A percentile compares a stretch with the other conserved stretches of the same genome.
These are phyloP conservation scores for Mastomys natalensis DNA, from an alignment of 2,113 vertebrate species.

Conservation along the genomic window DNA sequence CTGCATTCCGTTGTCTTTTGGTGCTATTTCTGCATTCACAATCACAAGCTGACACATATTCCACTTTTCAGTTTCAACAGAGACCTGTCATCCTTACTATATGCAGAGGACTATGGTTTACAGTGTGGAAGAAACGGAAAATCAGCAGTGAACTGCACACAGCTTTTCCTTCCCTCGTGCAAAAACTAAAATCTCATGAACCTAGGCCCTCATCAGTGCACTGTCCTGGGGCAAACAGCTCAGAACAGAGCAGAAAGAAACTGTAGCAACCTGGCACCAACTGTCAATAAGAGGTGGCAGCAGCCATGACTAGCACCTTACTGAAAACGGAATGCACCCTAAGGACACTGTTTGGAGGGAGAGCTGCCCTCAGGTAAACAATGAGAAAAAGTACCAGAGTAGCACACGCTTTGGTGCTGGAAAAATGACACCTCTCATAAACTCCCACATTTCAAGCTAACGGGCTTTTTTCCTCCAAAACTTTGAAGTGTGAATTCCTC, in stretches of 20 bases:
- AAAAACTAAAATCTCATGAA: slow-evolving; percentile 66
- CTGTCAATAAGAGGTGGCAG: background rate
- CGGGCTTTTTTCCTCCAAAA: background rate
- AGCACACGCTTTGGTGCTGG: background rate
- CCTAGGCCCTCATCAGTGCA: slow-evolving; percentile 79
- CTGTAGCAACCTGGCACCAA: slow-evolving; percentile 8
- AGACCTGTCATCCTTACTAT: slow-evolving; percentile 86
- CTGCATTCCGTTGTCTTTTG: background rate
- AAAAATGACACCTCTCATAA: background rate
- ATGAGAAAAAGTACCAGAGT: background rate
- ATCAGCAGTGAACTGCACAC: slow-evolving; percentile 83
- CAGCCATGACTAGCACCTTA: background rate
- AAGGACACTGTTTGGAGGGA: background rate
- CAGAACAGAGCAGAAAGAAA: slow-evolving; percentile 88
- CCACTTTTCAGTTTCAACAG: slow-evolving; percentile 86
- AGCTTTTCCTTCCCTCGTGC: slow-evolving; percentile 78
- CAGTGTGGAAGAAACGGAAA: slow-evolving; percentile 84
- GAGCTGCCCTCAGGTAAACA: background rate
- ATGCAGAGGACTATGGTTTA: slow-evolving; percentile 85
- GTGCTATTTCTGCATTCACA: background rate
- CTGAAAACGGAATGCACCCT: background rate
- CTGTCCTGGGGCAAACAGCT: slow-evolving; percentile 86
- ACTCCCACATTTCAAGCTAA: background rate
- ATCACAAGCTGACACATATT: background rate
- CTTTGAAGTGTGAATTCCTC: background rate